Evolutionary conservation across 1,140 invertebrate genomes (phyloP).

Genomic region (Hestina assimilis): DNA sequence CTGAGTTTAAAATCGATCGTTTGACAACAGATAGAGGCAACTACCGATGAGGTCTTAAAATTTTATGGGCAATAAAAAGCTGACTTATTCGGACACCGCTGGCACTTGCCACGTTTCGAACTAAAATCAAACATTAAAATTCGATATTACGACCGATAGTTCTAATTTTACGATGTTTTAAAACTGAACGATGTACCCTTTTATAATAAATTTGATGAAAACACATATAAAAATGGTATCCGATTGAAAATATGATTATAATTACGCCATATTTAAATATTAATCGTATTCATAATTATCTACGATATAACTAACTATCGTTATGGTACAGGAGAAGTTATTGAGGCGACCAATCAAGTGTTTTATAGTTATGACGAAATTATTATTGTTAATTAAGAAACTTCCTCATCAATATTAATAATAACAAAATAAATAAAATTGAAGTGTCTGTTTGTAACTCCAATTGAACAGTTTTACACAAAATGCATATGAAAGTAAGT

Average conservation of each 20-base stretch:
- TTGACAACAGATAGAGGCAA: constrained; percentile 62
- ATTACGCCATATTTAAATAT: constrained; percentile 13
- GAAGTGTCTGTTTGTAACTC: no score
- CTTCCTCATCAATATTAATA: no score
- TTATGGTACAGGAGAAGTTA: neutral
- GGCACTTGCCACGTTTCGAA: constrained; percentile 48
- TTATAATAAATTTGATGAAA: constrained; percentile 54
- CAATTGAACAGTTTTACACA: no score
- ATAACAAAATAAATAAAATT: no score
- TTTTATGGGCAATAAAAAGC: constrained; percentile 64
- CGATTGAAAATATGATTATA: constrained; percentile 25
- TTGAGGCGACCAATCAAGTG: neutral
- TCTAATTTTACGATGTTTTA: constrained; percentile 63
- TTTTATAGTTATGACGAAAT: no score
- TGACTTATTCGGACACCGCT: constrained; percentile 56
- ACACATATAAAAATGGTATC: constrained; percentile 32
- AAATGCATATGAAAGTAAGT: no score
- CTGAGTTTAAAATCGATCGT: constrained; percentile 55
- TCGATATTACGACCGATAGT: constrained; percentile 67
- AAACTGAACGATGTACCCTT: constrained; percentile 51
- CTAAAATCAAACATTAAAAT: constrained; percentile 61
- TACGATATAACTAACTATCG: constrained; percentile 5
- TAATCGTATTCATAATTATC: constrained; percentile 14
- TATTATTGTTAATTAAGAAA: no score
- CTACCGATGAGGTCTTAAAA: constrained; percentile 59